phyloP scores from a whole-genome alignment of 1,140 invertebrate genomes.

The Drosophila equinoxialis region DNA sequence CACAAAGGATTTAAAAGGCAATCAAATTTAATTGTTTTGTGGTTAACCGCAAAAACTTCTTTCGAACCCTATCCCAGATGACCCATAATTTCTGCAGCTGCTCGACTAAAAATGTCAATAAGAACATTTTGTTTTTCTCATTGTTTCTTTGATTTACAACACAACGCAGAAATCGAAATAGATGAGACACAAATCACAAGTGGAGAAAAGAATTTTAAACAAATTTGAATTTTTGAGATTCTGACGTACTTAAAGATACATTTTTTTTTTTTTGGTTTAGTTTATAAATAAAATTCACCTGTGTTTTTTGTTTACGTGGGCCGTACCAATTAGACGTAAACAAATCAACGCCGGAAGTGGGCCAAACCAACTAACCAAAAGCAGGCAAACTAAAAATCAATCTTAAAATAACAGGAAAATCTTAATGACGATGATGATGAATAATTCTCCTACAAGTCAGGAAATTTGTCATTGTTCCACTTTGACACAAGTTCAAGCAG shows the following conservation, averaged over 20 bases:
- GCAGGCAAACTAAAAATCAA: not conserved
- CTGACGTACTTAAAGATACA: conserved; percentile 33
- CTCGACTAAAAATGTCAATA: conserved; percentile 19
- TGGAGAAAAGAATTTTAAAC: not conserved
- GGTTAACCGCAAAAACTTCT: conserved; percentile 58
- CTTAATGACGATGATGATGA: not conserved
- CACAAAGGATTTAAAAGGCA: conserved; percentile 73
- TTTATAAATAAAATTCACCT: conserved; percentile 69
- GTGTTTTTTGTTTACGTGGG: conserved; percentile 73
- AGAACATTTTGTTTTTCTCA: not conserved
- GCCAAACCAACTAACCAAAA: conserved; percentile 44
- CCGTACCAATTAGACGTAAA: conserved; percentile 70
- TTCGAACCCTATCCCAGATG: conserved; percentile 4
- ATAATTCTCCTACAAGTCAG: not conserved
- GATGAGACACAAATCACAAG: not conserved
- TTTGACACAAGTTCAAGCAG: conserved; percentile 76
- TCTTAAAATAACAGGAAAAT: conserved; percentile 2
- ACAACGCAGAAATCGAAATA: not conserved
- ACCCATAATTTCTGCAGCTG: conserved; percentile 9
- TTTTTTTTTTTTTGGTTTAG: not conserved
- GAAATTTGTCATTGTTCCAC: conserved; percentile 64
- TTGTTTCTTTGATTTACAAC: not conserved
- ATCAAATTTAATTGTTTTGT: conserved; percentile 80
- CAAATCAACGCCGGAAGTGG: conserved; percentile 71
- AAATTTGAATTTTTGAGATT: not conserved